Base-by-base conservation (phyloP, 1,140 invertebrate genomes). In the Drosophila biarmipes region DNA sequence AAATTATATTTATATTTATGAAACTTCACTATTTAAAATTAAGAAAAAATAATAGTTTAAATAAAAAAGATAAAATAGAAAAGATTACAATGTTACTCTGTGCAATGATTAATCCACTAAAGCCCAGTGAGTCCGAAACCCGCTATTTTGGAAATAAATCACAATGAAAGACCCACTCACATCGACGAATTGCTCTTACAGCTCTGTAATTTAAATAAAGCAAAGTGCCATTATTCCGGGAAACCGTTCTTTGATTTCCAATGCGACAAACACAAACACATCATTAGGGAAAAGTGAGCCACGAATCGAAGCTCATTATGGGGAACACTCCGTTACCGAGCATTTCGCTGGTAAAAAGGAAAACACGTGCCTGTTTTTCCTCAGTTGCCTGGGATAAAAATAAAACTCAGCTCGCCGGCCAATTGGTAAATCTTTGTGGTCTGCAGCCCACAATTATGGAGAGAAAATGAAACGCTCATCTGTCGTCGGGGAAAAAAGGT, bases 401-500 rank as follows among this genome's bases (percentile, higher is more conserved):
- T 62, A 62, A 34, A 73, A 38, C 43, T 62, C 52, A 52, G 51
- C 53, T 48, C 57, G 29, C 68, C 21, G 35, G 35, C 55, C 48
- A 71, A 71, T 75, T 82, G 80, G 74, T 66, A 87, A 86, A 78
- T 86, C 56, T 67, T 78, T 80, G 78, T 64, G 68, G 62, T 69
- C 34, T 37, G 46, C 29, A 67, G 35, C 64, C 27, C 63, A 81
- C 78, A 80, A 85, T 87, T 86, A 87, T 81, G 74, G 74, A 57
- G 74, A 61, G 73, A 84, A 86, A 86, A 86, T 86, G 67, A 80
- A 81, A 85, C 62, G 78, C 61, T 63, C 80, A 72, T 84, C 71
- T 75, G 54, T 34, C 34, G 51, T 64, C 40, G 14, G 2, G 14
- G 2, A 69, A 48, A 52, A 51, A 17, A 21, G 52, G 17, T 37